Conservation (phyloP, 2,113 vertebrate species). For the Cynopterus brachyotis region DNA sequence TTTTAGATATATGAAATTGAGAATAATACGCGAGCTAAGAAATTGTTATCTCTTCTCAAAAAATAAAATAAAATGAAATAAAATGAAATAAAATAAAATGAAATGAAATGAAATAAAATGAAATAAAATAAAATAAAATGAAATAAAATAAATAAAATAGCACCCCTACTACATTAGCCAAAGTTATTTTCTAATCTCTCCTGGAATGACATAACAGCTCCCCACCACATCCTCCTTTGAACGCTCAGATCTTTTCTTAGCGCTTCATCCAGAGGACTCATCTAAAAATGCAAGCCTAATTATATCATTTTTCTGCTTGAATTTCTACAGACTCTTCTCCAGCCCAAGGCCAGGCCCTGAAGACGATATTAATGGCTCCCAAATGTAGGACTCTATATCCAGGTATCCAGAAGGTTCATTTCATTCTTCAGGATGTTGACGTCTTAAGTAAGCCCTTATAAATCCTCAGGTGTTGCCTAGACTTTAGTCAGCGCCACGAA, state of each 20-base stretch:
- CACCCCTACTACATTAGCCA: rapidly evolving
- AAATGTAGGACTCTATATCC: background rate
- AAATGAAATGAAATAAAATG: no score
- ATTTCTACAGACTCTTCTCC: background rate
- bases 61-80: background rate
- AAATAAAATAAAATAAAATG: no score
- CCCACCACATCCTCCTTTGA: background rate
- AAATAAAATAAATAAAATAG: no score
- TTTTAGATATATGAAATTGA: background rate
- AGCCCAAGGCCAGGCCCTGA: background rate
- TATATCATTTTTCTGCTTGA: background rate
- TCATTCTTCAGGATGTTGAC: background rate
- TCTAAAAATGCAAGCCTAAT: background rate
- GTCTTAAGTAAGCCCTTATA: background rate
- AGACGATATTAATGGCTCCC: background rate
- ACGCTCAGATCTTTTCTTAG: rapidly evolving
- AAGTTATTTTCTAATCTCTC: background rate
- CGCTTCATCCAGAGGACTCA: background rate
- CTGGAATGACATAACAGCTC: background rate
- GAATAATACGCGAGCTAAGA: background rate
- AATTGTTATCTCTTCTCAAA: background rate
- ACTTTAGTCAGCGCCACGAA: background rate
- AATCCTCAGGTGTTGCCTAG: no score
- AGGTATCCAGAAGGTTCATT: background rate
- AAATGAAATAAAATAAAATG: no score